Base-by-base conservation (phyloP, 2,888 invertebrate species). In the Meliscaeva auricollis region DNA sequence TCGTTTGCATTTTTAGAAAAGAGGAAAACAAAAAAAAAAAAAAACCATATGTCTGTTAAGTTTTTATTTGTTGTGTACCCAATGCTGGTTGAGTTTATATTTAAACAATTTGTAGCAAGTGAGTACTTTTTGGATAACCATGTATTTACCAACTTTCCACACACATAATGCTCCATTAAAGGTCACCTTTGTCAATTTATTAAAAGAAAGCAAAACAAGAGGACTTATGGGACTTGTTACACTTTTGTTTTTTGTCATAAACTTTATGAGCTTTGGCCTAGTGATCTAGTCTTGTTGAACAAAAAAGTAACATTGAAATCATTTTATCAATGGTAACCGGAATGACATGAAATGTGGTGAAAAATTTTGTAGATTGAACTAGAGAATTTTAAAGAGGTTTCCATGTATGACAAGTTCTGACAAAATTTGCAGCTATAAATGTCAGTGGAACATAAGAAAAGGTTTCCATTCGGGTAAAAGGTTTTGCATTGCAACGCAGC, bases 151-250 rank as follows among this genome's bases (percentile, higher is more conserved):
- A 26, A 26, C n/a, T n/a, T n/a, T n/a, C n/a, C n/a, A 56, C 56
- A 8, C 2, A 26, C 30, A 78, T 58, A 35, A 69, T 66, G 5
- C 54, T 3, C 60, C 52, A 56, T 38, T n/a, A 35, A 30, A 72
- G 26, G 46, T 54, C 26, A 77, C 68, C 52, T 72, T 54, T 77
- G 62, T n/a, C 62, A 48, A 13, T 20, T 11, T 7, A 35, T 48
- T 50, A 64, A 70, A 62, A 81, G 85, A 85, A 85, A 85, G 85
- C 81, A 85, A 81, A 85, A 81, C 72, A 56, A 54, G 50, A 35
- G 54, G 17, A 15, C n/a, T 66, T n/a, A 20, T 17, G 41, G 58
- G 44, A 64, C 70, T 38, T 79, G 79, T 79, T 72, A 70, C 74
- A n/a, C n/a, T n/a, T 80, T 84, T 75, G 70, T 13, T 75, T 84